Evolutionary conservation across 2,888 invertebrate genomes (phyloP).

Genomic region (Nasonia oneida): DNA sequence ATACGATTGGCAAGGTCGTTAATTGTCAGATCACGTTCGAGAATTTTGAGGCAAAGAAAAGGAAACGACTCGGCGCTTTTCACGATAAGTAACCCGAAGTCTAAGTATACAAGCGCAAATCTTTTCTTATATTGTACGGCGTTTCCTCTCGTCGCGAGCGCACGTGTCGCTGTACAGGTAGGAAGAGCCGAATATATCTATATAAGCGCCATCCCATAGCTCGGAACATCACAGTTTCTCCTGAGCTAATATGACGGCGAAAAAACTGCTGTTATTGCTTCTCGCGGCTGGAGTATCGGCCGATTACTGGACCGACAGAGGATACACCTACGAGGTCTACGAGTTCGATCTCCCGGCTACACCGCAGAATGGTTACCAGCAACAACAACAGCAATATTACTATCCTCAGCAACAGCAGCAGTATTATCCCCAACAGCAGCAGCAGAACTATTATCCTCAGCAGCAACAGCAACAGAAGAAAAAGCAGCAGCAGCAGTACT

Average conservation of each 20-base stretch:
- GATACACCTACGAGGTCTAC: not conserved
- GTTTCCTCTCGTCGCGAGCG: not conserved
- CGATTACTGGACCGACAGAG: not conserved
- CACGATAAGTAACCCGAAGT: not conserved
- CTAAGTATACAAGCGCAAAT: not conserved
- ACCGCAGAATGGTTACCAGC: not conserved
- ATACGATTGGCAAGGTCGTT: not conserved
- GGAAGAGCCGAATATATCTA: not conserved
- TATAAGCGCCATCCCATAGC: not conserved
- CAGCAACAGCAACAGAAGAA: not conserved
- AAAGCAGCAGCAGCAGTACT: not conserved
- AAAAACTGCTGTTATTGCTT: not conserved
- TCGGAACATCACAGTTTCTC: not conserved
- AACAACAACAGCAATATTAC: not conserved
- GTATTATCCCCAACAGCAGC: not conserved
- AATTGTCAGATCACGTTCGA: not conserved
- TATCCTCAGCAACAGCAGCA: not conserved
- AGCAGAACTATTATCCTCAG: not conserved
- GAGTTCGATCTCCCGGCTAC: not conserved
- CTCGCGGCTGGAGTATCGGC: not conserved
- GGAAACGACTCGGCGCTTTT: conserved; percentile 4
- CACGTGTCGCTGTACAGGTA: not conserved
- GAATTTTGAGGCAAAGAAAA: conserved; percentile 20
- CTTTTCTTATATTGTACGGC: conserved; percentile 2
- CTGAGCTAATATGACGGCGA: not conserved